Base-by-base conservation (phyloP, 1,140 invertebrate genomes). In the Atta colombica region DNA sequence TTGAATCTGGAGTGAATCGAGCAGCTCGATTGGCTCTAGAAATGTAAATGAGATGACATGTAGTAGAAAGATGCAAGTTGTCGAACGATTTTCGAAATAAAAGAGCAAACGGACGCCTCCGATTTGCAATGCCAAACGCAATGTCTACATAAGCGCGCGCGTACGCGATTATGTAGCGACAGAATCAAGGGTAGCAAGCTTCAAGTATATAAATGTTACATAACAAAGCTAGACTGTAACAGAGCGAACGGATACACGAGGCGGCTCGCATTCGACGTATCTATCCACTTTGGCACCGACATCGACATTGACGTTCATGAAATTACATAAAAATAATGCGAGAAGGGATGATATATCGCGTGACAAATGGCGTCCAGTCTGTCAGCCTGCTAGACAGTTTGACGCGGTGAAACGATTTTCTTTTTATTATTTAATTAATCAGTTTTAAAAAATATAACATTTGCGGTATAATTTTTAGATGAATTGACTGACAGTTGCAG, bases 311-410 rank as follows among this genome's bases (percentile, higher is more conserved):
- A 65, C 39, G 21, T 65, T 28, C 39, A 18, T 31, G 31, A 71
- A 81, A 81, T 81, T 81, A 81, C 53, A 71, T 45, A 45, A 45
- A 45, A 45, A 45, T 81, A 81, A 81, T 35, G 25, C 25, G 6
- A 58, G 31, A 18, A 21, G 58, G 7, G 60, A 28, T 10, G 39
- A 21, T 3, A 28, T 45, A 16, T 45, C 35, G 18, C n/a, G 21
- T 45, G 35, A 68, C 45, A 39, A 71, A 81, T 71, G 66, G 66
- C 21, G 51, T 71, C 51, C 16, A 60, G 31, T 71, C 31, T 58
- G 78, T 69, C 61, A 78, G 39, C 58, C 21, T n/a, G 58, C 39
- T 61, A 49, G 16, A 49, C 49, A 72, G 14, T 16, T 18, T 14
- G 4, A 55, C 3, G 14, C 16, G n/a, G 25, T 55, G 14, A 53